Evolutionary conservation across 1,140 invertebrate species (phyloP).

Genomic region (Drosophila pruinosa): DNA sequence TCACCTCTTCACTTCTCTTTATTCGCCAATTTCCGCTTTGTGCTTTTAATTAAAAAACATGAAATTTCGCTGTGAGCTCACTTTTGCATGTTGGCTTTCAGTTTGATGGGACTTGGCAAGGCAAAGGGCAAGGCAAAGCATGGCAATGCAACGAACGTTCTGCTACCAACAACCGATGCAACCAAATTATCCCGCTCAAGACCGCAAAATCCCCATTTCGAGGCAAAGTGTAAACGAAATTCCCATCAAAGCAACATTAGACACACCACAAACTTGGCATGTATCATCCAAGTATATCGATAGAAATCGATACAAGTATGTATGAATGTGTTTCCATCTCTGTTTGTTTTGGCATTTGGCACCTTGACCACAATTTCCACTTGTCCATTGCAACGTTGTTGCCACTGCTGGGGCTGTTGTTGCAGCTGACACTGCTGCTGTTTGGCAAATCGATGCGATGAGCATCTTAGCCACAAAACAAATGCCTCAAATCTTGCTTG

Average conservation of each 20-base stretch:
- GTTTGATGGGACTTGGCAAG: not conserved
- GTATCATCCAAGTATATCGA: not conserved
- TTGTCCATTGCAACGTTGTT: slow-evolving; percentile 17
- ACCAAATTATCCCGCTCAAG: slow-evolving; percentile 18
- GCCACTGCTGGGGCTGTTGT: not conserved
- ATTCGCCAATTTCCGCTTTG: slow-evolving; percentile 15
- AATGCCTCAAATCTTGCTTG: slow-evolving; percentile 73
- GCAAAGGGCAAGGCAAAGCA: not conserved
- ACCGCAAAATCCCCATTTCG: slow-evolving; percentile 50
- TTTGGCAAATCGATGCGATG: slow-evolving; percentile 38
- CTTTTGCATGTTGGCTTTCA: slow-evolving; percentile 20
- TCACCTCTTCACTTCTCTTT: not conserved
- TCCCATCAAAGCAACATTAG: slow-evolving; percentile 46
- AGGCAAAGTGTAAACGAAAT: slow-evolving; percentile 51
- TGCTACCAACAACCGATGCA: not conserved
- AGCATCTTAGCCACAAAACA: slow-evolving; percentile 59
- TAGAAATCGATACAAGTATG: not conserved
- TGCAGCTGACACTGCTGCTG: not conserved
- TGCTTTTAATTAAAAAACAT: slow-evolving; percentile 46
- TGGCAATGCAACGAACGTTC: not conserved
- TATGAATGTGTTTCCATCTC: slow-evolving; percentile 8
- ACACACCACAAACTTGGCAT: slow-evolving; percentile 47
- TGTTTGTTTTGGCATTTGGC: slow-evolving; percentile 31
- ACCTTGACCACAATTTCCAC: slow-evolving; percentile 44
- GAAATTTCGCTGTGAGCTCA: slow-evolving; percentile 5